Conservation (phyloP, 2,888 invertebrate genomes). For the Platynereis dumerilii region DNA sequence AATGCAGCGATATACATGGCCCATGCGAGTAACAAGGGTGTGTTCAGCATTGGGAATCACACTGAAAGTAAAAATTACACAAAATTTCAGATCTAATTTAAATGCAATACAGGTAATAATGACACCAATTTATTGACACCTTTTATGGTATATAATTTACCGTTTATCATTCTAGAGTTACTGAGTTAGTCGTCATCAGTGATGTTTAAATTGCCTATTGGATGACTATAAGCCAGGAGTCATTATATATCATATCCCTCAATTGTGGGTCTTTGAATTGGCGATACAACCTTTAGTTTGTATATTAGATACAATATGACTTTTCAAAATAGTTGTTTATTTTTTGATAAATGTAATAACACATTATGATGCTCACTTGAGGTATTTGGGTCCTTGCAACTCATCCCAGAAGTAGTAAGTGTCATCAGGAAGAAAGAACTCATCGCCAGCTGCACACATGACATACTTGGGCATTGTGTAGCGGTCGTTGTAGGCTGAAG, state of each 20-base stretch:
- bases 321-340: too few relatives aligned
- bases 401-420: slow-evolving; percentile 27
- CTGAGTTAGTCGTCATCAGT: too few relatives aligned
- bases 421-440: slow-evolving; percentile 26
- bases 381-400: slow-evolving; percentile 14
- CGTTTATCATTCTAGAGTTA: too few relatives aligned
- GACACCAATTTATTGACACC: neutral
- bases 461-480: slow-evolving; percentile 29
- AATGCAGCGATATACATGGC: neutral
- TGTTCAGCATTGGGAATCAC: slow-evolving; percentile 7
- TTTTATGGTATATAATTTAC: too few relatives aligned
- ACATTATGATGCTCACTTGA: slow-evolving; percentile 30
- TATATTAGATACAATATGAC: too few relatives aligned
- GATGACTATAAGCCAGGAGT: too few relatives aligned
- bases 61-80: neutral
- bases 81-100: neutral
- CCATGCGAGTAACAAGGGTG: neutral
- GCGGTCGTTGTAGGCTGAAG: slow-evolving; percentile 47
- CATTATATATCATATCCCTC: too few relatives aligned
- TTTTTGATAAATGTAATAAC: too few relatives aligned
- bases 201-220: too few relatives aligned
- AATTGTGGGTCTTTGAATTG: too few relatives aligned
- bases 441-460: slow-evolving; percentile 27
- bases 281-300: too few relatives aligned
- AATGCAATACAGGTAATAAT: neutral